Evolutionary conservation across 1,140 invertebrate species (phyloP), one percentile per base, ranked within the genome.

Genomic region (Stegodyphus mimosarum): DNA sequence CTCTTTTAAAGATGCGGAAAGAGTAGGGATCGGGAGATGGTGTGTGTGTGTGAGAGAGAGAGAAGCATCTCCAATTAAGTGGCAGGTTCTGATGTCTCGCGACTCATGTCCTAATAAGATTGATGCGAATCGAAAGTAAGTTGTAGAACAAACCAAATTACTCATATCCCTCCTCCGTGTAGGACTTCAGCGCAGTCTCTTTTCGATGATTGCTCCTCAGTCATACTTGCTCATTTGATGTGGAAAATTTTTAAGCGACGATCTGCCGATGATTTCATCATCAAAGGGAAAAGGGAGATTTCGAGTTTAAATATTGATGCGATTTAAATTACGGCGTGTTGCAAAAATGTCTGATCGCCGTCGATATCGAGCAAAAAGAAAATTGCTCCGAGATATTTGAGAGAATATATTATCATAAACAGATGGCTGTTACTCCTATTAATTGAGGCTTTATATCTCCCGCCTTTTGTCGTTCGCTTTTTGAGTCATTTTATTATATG

Each of bases 61-160:
- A 60, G 70, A 50, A 83, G 80, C 67, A 64, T 74, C 81, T 76
- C 81, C 81, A 84, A 84, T 84, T 84, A 84, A 76, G 81, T 84
- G 64, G 81, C 81, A 84, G 81, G 63, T 70, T 76, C 81, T 75
- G 79, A 81, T 81, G 79, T 66, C 71, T 77, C 17, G 48, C 71
- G 71, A 73, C 71, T 73, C 71, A 60, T 84, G 81, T 83, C 72
- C 66, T 74, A 64, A 83, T 55, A 84, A 84, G 81, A 84, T 84
- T 75, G 81, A 84, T 84, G 81, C 63, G 81, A 76, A 75, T 84
- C 73, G 81, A 84, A 84, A 84, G 73, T 84, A 84, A 84, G 81
- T 84, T 76, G 81, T 76, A 84, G 81, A 76, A 84, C 81, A 84
- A 84, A 84, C 81, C 73, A 84, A 84, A 84, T 84, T 84, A 84